These are phyloP conservation scores for Drosophila varians DNA, from an alignment of 1,140 invertebrate species.

Conservation along the genomic window DNA sequence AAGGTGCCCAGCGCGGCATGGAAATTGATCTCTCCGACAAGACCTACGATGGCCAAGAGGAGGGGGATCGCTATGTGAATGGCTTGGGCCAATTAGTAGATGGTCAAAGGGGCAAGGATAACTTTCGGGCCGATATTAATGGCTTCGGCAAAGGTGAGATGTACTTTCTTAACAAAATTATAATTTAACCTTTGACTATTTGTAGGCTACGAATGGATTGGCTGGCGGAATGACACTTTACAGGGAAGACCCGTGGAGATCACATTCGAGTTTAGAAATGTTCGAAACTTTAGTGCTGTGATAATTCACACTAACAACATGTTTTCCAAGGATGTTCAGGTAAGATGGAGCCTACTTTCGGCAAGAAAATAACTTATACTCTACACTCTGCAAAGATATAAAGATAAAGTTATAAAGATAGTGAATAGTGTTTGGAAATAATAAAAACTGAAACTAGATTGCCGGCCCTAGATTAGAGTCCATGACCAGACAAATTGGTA, in stretches of 20 bases:
- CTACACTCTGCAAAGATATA: slow-evolving; percentile 23
- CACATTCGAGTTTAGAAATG: slow-evolving; percentile 90
- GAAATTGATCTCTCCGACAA: slow-evolving; percentile 94
- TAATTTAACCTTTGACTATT: background rate
- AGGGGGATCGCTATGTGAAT: slow-evolving; percentile 88
- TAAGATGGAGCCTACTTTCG: too few species aligned
- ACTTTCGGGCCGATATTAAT: slow-evolving; percentile 90
- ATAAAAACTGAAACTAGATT: slow-evolving; percentile 38
- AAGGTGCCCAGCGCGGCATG: slow-evolving; percentile 91
- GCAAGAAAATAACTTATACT: too few species aligned
- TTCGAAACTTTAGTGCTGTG: slow-evolving; percentile 90
- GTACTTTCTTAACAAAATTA: background rate
- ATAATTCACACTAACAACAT: slow-evolving; percentile 90
- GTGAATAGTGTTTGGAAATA: slow-evolving; percentile 56
- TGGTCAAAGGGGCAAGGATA: slow-evolving; percentile 90
- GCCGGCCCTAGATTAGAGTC: background rate
- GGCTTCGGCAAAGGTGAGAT: slow-evolving; percentile 88
- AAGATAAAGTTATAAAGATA: slow-evolving; percentile 61
- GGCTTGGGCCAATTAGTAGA: slow-evolving; percentile 97
- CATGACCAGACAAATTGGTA: slow-evolving; percentile 70
- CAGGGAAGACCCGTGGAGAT: slow-evolving; percentile 87
- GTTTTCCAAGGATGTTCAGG: slow-evolving; percentile 88
- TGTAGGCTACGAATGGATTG: slow-evolving; percentile 93
- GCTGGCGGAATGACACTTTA: slow-evolving; percentile 90
- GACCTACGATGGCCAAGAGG: slow-evolving; percentile 95